Conservation (phyloP, 2,888 invertebrate genomes). For the Caenorhabditis sp. region DNA sequence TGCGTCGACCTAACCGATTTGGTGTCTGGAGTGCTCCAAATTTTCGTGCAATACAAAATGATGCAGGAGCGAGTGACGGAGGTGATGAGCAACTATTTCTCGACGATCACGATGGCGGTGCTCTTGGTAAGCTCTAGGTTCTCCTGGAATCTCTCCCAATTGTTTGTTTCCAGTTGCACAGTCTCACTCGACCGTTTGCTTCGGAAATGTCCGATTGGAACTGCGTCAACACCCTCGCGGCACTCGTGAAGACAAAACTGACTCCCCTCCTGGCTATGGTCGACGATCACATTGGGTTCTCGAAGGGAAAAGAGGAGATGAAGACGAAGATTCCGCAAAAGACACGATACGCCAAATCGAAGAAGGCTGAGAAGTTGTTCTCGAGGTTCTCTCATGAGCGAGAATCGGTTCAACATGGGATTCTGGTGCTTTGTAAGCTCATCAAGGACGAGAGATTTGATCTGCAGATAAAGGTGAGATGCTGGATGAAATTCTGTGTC, state of each 20-base stretch:
- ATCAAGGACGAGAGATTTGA: constrained; percentile 66
- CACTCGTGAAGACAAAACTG: constrained; percentile 46
- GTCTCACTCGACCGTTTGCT: constrained; percentile 37
- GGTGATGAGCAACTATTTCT: constrained; percentile 54
- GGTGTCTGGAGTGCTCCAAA: constrained; percentile 49
- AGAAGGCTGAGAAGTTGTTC: constrained; percentile 58
- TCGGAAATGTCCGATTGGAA: constrained; percentile 51
- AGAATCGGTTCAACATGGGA: constrained; percentile 57
- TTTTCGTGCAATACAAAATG: constrained; percentile 62
- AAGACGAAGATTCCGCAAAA: constrained; percentile 60
- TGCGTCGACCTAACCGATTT: constrained; percentile 55
- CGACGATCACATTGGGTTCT: constrained; percentile 62
- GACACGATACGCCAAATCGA: constrained; percentile 57
- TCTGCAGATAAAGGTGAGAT: constrained; percentile 58
- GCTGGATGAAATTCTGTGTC: background rate
- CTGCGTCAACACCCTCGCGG: constrained; percentile 36
- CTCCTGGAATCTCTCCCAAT: background rate
- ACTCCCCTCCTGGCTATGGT: constrained; percentile 54
- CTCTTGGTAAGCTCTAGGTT: constrained; percentile 21
- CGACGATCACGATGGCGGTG: constrained; percentile 51
- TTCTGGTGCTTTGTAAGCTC: constrained; percentile 52
- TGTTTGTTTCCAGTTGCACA: constrained; percentile 38
- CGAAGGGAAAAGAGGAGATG: constrained; percentile 64
- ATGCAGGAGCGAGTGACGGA: constrained; percentile 61
- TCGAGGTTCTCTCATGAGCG: constrained; percentile 55